Conservation (phyloP, 2,888 invertebrate genomes). For the Chydorus sphaericus region DNA sequence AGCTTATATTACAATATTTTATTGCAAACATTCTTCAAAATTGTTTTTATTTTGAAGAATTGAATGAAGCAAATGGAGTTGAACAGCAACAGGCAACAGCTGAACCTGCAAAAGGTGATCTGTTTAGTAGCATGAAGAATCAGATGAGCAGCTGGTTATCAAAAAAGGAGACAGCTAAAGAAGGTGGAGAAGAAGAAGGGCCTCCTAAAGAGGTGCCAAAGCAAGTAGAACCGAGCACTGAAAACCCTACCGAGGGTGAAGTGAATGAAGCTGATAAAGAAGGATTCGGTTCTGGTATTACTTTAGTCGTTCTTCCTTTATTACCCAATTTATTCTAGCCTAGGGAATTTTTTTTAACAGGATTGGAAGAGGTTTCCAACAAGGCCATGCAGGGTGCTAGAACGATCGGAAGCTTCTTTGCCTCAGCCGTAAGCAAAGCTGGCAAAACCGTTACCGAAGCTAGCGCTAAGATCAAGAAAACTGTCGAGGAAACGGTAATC, state of each 20-base stretch:
- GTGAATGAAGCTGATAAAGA: conserved; percentile 57
- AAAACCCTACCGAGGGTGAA: conserved; percentile 62
- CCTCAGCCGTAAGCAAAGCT: conserved; percentile 90
- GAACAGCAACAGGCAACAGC: neutral
- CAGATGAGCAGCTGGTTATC: conserved; percentile 63
- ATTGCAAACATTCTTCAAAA: neutral
- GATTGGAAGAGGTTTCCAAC: conserved; percentile 50
- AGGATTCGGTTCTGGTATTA: conserved; percentile 21
- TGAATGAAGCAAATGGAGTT: conserved; percentile 8
- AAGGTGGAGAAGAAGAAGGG: conserved; percentile 19
- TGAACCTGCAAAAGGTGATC: conserved; percentile 7
- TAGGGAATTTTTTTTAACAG: conserved; percentile 18
- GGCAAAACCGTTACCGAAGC: conserved; percentile 82
- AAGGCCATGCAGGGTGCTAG: conserved; percentile 81
- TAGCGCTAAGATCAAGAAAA: conserved; percentile 83
- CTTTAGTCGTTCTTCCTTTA: neutral
- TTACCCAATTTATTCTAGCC: conserved; percentile 9
- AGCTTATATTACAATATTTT: neutral
- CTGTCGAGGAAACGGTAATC: conserved; percentile 87
- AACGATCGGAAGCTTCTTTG: conserved; percentile 80
- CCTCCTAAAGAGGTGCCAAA: conserved; percentile 15
- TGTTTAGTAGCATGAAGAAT: conserved; percentile 72
- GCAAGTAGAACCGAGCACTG: conserved; percentile 46
- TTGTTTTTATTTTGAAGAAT: neutral
- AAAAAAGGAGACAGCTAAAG: conserved; percentile 9